Percentiles rank a stretch among this genome's conserved stretches.
These are phyloP conservation scores for Apodemia duryi DNA, from an alignment of 2,888 invertebrate species.

Conservation along the genomic window DNA sequence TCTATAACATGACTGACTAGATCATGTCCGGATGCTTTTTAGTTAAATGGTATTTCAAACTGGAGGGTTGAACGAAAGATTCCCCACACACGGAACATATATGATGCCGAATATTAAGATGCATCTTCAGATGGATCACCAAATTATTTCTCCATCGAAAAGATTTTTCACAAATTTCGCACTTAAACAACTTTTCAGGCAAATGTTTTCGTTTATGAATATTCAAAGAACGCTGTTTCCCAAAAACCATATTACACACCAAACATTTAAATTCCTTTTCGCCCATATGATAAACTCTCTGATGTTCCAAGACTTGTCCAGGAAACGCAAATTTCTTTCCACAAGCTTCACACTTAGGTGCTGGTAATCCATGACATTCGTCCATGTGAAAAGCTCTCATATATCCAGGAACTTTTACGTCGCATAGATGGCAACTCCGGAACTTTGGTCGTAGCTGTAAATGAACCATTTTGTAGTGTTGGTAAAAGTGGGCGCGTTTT, in stretches of 20 bases:
- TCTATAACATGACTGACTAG: background rate
- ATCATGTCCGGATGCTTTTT: slow-evolving; percentile 38
- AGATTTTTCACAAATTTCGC: slow-evolving; percentile 43
- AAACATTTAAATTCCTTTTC: slow-evolving; percentile 57
- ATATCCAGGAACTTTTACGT: slow-evolving; percentile 41
- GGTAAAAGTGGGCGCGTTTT: slow-evolving; percentile 33
- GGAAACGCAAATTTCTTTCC: slow-evolving; percentile 50
- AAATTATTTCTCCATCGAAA: slow-evolving; percentile 42
- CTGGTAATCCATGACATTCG: slow-evolving; percentile 46
- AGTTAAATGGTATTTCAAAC: slow-evolving; percentile 43
- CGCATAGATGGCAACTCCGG: slow-evolving; percentile 48
- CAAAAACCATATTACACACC: slow-evolving; percentile 67
- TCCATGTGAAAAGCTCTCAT: slow-evolving; percentile 48
- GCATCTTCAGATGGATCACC: slow-evolving; percentile 40
- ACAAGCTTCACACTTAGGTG: slow-evolving; percentile 51
- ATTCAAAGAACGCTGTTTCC: slow-evolving; percentile 38
- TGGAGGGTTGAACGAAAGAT: slow-evolving; percentile 46
- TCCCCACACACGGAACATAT: slow-evolving; percentile 43
- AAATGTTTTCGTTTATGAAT: slow-evolving; percentile 39
- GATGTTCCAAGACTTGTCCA: slow-evolving; percentile 47
- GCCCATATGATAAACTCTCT: slow-evolving; percentile 51
- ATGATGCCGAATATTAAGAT: slow-evolving; percentile 40
- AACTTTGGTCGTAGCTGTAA: slow-evolving; percentile 34
- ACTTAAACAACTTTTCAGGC: slow-evolving; percentile 38
- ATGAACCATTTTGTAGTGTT: slow-evolving; percentile 42